Evolutionary conservation across 2,797 vertebrate genomes (phyloP).

Genomic region (Chanos chanos): DNA sequence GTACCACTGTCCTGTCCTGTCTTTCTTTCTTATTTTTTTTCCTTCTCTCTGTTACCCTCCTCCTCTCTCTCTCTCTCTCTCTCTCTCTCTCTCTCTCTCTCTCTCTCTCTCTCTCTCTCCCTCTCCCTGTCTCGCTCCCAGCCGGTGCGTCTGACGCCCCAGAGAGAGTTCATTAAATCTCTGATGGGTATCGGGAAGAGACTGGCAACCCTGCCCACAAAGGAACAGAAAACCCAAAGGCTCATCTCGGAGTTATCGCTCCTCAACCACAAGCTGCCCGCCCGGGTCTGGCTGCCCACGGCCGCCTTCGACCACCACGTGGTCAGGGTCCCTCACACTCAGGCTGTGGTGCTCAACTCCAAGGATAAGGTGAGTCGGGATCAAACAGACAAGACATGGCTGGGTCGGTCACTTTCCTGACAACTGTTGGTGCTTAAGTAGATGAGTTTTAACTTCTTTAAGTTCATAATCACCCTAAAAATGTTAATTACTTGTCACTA

Average conservation of each 20-base stretch:
- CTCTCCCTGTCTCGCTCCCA: conserved; percentile 43
- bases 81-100: not conserved
- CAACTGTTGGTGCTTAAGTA: not conserved
- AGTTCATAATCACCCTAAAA: too few species aligned
- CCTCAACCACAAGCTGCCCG: conserved; percentile 94
- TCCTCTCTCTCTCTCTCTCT: not conserved
- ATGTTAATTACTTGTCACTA: too few species aligned
- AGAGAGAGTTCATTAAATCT: conserved; percentile 94
- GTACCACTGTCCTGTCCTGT: too few species aligned
- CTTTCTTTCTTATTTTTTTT: too few species aligned
- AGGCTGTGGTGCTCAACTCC: conserved; percentile 93
- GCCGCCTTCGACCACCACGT: conserved; percentile 89
- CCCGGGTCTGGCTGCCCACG: conserved; percentile 89
- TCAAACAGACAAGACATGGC: too few species aligned
- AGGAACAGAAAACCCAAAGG: conserved; percentile 94
- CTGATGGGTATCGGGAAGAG: conserved; percentile 93
- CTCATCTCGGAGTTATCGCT: conserved; percentile 91
- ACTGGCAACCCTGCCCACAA: conserved; percentile 89
- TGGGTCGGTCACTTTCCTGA: not conserved
- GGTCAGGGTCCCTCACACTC: conserved; percentile 87
- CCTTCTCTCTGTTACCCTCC: not conserved
- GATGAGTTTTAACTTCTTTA: too few species aligned
- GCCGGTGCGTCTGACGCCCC: conserved; percentile 87
- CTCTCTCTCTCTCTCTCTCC: not conserved
- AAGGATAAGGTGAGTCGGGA: conserved; percentile 93